phyloP scores from a whole-genome alignment of 2,888 invertebrate species.

The Xestia rhomboidea region DNA sequence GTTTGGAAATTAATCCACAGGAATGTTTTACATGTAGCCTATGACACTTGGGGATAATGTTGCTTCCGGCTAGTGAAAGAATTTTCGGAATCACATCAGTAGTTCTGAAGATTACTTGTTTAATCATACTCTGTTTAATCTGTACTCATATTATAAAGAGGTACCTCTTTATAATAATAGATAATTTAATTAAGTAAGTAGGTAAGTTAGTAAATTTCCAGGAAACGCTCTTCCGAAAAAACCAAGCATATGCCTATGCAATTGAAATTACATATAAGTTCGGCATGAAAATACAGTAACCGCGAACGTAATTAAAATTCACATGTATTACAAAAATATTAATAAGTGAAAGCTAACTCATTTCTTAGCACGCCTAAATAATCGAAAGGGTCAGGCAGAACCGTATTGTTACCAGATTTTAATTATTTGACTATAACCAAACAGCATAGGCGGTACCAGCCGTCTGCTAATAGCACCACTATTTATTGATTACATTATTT shows the following conservation, averaged over 20 bases:
- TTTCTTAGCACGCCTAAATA: not conserved
- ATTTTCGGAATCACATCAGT: too few relatives aligned
- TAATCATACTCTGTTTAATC: too few relatives aligned
- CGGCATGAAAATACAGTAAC: not conserved
- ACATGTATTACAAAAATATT: not conserved
- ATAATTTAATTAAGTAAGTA: too few relatives aligned
- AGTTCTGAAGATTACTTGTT: too few relatives aligned
- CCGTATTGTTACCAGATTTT: not conserved
- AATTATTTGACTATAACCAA: not conserved
- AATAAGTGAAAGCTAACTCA: not conserved
- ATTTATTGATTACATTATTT: conserved; percentile 32
- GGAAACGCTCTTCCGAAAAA: not conserved
- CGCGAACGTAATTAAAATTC: not conserved
- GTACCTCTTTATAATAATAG: too few relatives aligned
- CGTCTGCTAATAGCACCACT: not conserved
- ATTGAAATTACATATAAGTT: not conserved
- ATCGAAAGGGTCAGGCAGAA: too few relatives aligned
- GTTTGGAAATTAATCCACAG: too few relatives aligned
- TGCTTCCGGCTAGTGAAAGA: too few relatives aligned
- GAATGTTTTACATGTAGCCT: too few relatives aligned
- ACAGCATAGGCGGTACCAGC: not conserved
- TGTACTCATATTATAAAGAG: too few relatives aligned
- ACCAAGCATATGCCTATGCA: not conserved
- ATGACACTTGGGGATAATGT: too few relatives aligned
- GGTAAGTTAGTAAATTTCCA: not conserved